Conservation (phyloP, 2,888 invertebrate genomes). For the Cheilosia urbana region DNA sequence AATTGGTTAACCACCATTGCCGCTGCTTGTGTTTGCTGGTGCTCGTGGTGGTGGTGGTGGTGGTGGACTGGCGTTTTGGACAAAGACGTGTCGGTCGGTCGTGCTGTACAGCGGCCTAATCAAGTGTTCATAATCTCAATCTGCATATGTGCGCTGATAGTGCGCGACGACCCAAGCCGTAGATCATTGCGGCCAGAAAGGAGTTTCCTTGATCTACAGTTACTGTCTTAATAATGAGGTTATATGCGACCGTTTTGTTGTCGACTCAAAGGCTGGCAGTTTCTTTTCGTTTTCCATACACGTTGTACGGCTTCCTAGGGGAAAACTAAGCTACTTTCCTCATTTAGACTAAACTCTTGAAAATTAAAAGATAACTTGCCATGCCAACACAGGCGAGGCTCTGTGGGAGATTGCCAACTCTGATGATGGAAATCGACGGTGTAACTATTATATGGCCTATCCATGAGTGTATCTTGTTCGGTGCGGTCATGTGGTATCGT, state of each 20-base stretch:
- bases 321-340: constrained; percentile 62
- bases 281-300: background rate
- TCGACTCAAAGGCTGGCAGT: constrained; percentile 59
- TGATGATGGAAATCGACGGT: constrained; percentile 67
- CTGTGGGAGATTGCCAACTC: constrained; percentile 51
- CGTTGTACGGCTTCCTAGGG: constrained; percentile 57
- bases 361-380: constrained; percentile 66
- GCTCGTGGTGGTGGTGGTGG: background rate
- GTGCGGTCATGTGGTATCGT: constrained; percentile 42
- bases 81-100: constrained; percentile 34
- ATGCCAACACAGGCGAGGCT: constrained; percentile 10
- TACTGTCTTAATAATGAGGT: constrained; percentile 76
- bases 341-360: constrained; percentile 54
- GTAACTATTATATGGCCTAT: constrained; percentile 55
- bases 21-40: constrained; percentile 3
- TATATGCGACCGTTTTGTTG: constrained; percentile 68
- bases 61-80: constrained; percentile 9
- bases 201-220: constrained; percentile 76
- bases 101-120: constrained; percentile 55
- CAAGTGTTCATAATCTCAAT: constrained; percentile 75
- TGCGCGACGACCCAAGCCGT: constrained; percentile 66
- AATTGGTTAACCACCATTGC: constrained; percentile 72
- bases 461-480: constrained; percentile 67
- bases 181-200: constrained; percentile 66
- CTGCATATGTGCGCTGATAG: constrained; percentile 75